Conservation (phyloP, 2,888 invertebrate genomes). For the Tipula unca region DNA sequence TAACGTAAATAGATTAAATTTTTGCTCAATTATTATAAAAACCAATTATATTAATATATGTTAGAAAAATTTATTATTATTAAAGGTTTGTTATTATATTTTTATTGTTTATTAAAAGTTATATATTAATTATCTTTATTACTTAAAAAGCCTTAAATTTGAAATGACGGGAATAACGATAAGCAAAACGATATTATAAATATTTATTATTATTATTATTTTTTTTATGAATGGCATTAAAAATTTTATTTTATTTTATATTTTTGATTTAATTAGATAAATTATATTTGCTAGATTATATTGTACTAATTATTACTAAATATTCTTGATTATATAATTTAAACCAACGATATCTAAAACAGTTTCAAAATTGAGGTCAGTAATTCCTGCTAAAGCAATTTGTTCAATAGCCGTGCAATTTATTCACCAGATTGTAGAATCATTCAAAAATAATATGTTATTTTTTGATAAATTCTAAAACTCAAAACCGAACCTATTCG, state of each 20-base stretch:
- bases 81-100: not conserved
- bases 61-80: not conserved
- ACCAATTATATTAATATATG: not conserved
- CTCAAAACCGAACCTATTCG: too few species aligned
- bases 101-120: not conserved
- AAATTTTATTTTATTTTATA: not conserved
- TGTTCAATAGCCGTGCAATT: too few species aligned
- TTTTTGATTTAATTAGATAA: not conserved
- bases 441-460: too few species aligned
- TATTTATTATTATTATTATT: not conserved
- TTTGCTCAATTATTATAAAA: not conserved
- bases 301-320: not conserved
- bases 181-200: not conserved
- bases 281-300: not conserved
- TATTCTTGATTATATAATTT: too few species aligned
- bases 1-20: not conserved
- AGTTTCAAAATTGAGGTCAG: too few species aligned
- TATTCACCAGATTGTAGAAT: too few species aligned
- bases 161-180: not conserved
- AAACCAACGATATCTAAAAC: too few species aligned
- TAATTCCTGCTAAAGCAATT: too few species aligned
- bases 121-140: not conserved
- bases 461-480: too few species aligned
- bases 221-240: not conserved
- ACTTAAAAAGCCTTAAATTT: slow-evolving; percentile 3